Percentiles rank a stretch among this genome's conserved stretches.
phyloP scores from a whole-genome alignment of 2,888 invertebrate genomes.

The Ecliptopera silaceata region DNA sequence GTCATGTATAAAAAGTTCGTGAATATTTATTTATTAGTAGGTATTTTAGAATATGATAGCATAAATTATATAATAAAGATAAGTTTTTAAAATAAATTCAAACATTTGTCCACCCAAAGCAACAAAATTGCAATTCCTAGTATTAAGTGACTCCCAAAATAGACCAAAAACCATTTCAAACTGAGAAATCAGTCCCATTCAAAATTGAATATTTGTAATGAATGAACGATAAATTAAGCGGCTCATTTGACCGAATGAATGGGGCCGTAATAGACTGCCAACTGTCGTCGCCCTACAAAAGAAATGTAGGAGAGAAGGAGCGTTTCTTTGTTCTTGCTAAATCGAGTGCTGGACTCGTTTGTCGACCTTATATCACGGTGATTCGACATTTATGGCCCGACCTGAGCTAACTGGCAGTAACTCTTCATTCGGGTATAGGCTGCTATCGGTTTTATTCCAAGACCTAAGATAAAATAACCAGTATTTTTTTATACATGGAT shows the following conservation, averaged over 20 bases:
- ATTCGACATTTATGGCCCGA: slow-evolving; percentile 77
- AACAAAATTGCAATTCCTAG: background rate
- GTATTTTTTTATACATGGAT: background rate
- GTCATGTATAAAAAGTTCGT: too few relatives aligned
- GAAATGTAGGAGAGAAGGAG: slow-evolving; percentile 63
- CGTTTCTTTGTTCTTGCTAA: slow-evolving; percentile 77
- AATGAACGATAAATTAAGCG: slow-evolving; percentile 73
- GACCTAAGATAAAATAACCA: slow-evolving; percentile 17
- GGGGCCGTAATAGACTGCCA: slow-evolving; percentile 74
- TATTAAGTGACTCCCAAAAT: background rate
- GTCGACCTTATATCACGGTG: slow-evolving; percentile 77
- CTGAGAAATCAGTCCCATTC: slow-evolving; percentile 41
- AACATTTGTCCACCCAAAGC: background rate
- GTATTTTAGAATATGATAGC: too few relatives aligned
- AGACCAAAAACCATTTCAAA: slow-evolving; percentile 15
- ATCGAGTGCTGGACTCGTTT: slow-evolving; percentile 76
- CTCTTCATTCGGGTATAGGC: slow-evolving; percentile 56
- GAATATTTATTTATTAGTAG: too few relatives aligned
- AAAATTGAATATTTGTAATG: slow-evolving; percentile 65
- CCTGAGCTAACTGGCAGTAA: slow-evolving; percentile 59
- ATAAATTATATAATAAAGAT: too few relatives aligned
- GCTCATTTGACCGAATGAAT: slow-evolving; percentile 78
- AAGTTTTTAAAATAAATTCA: too few relatives aligned
- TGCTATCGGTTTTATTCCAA: slow-evolving; percentile 29
- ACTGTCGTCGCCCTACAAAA: slow-evolving; percentile 73